These are phyloP conservation scores for Scatophagus argus DNA, from an alignment of 2,113 vertebrate genomes.

Conservation along the genomic window DNA sequence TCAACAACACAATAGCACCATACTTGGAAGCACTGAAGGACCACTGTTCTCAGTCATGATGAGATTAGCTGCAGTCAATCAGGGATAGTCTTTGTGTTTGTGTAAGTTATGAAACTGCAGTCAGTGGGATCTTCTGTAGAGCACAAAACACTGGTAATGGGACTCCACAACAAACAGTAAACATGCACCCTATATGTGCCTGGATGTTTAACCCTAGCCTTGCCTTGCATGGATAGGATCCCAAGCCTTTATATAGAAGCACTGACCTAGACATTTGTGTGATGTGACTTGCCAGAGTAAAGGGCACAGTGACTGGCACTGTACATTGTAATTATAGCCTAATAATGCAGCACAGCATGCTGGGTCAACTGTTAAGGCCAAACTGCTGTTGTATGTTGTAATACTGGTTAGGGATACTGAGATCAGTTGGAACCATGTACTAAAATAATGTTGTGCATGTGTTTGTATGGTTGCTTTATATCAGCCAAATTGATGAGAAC, in stretches of 20 bases:
- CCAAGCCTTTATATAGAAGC: conserved; percentile 56
- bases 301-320: conserved; percentile 48
- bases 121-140: conserved; percentile 21
- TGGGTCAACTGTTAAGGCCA: conserved; percentile 37
- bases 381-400: conserved; percentile 14
- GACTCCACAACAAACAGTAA: conserved; percentile 56
- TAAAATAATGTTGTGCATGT: neutral
- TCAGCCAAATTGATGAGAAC: conserved; percentile 16
- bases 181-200: conserved; percentile 51
- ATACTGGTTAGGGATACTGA: neutral
- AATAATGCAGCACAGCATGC: conserved; percentile 44
- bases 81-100: conserved; percentile 52
- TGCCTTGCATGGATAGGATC: conserved; percentile 3
- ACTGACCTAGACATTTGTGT: conserved; percentile 49
- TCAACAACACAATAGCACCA: conserved; percentile 47
- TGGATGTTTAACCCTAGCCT: conserved; percentile 50
- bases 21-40: conserved; percentile 40
- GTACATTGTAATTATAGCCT: conserved; percentile 61
- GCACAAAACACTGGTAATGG: conserved; percentile 52
- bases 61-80: conserved; percentile 71
- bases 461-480: neutral
- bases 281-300: conserved; percentile 37
- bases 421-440: neutral
- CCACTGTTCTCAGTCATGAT: conserved; percentile 56
- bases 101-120: conserved; percentile 62